These are phyloP conservation scores for Willisornis vidua DNA, from an alignment of 2,113 vertebrate genomes.

Conservation along the genomic window DNA sequence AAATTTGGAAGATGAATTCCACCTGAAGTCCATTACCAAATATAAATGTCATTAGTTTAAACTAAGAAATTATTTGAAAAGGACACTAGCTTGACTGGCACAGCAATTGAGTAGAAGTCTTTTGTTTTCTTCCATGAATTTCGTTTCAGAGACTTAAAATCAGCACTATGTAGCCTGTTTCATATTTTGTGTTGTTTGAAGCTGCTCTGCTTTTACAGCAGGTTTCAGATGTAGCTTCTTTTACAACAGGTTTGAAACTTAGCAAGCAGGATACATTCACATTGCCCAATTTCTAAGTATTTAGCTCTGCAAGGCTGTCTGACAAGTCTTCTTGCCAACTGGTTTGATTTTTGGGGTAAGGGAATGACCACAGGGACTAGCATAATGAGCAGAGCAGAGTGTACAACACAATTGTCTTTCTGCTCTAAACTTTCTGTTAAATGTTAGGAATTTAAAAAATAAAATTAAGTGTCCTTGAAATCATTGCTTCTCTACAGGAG, in stretches of 20 bases:
- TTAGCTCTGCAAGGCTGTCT: neutral
- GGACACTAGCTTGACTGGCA: neutral
- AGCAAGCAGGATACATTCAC: neutral
- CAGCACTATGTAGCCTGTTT: neutral
- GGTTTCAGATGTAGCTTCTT: neutral
- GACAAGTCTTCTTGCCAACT: neutral
- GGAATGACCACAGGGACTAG: neutral
- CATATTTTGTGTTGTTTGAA: neutral
- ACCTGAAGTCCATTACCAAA: constrained; percentile 48
- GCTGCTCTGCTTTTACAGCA: neutral
- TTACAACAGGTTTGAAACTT: neutral
- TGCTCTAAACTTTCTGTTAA: neutral
- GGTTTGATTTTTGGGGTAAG: neutral
- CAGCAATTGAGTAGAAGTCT: neutral
- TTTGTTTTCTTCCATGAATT: neutral
- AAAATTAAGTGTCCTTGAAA: neutral
- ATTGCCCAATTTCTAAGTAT: neutral
- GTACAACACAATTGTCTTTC: neutral
- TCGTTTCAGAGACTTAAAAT: neutral
- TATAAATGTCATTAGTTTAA: constrained; percentile 47
- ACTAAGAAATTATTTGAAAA: constrained; percentile 1
- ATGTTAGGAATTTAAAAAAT: neutral
- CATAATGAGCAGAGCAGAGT: neutral
- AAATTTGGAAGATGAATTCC: constrained; percentile 59
- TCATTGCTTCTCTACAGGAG: neutral